Evolutionary conservation across 2,113 vertebrate species (phyloP).

Genomic region (Athene noctua): DNA sequence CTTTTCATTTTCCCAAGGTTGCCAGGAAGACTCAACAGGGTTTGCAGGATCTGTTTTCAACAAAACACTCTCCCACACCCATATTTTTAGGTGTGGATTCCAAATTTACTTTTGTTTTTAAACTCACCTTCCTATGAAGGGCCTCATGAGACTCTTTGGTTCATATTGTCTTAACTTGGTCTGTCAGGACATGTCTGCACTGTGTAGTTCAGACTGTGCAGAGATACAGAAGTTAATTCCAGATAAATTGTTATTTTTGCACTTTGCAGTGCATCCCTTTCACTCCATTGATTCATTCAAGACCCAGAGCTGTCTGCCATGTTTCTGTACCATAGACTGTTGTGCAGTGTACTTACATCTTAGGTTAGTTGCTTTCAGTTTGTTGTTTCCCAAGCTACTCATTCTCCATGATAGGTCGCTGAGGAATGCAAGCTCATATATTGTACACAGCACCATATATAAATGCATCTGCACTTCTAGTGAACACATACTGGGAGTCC

Average conservation of each 20-base stretch:
- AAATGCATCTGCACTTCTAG: not conserved
- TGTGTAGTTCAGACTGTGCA: not conserved
- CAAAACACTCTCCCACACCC: not conserved
- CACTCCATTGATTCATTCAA: not conserved
- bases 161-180: not conserved
- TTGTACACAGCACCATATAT: not conserved
- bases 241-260: not conserved
- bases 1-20: not conserved
- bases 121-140: not conserved
- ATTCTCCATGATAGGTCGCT: accelerated
- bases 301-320: not conserved
- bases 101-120: not conserved
- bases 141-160: not conserved
- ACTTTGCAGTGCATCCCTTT: not conserved
- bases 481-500: not conserved
- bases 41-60: not conserved
- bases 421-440: not conserved
- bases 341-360: accelerated
- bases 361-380: not conserved
- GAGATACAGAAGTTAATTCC: not conserved
- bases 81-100: not conserved
- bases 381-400: not conserved
- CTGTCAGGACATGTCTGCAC: not conserved
- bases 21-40: not conserved
- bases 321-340: not conserved